phyloP scores from a whole-genome alignment of 1,140 invertebrate genomes.

The Heliconius melpomene region DNA sequence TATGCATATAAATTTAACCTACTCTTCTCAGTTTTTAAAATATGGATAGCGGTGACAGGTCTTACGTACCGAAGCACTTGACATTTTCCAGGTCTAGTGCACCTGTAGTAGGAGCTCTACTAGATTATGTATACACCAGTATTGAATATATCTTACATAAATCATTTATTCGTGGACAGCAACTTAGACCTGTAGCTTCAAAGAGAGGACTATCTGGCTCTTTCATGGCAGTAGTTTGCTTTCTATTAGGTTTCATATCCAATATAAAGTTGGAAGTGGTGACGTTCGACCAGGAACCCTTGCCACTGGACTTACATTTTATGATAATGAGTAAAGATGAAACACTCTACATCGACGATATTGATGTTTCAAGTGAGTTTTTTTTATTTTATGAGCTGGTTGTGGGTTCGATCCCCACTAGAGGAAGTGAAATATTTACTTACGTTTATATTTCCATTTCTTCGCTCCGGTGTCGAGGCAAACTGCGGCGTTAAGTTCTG shows the following conservation, averaged over 20 bases:
- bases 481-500: too few relatives aligned
- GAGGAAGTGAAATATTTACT: too few relatives aligned
- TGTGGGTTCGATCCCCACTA: too few relatives aligned
- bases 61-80: conserved; percentile 47
- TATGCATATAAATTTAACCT: not conserved
- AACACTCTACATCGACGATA: conserved; percentile 68
- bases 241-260: conserved; percentile 56
- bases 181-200: conserved; percentile 46
- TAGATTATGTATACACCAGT: conserved; percentile 66
- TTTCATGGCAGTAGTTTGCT: conserved; percentile 57
- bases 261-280: conserved; percentile 73
- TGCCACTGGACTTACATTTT: conserved; percentile 64
- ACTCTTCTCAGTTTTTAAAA: not conserved
- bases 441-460: too few relatives aligned
- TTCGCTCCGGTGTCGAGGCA: too few relatives aligned
- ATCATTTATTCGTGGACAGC: conserved; percentile 53
- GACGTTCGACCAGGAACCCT: conserved; percentile 54
- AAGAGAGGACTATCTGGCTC: conserved; percentile 53
- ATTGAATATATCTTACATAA: conserved; percentile 53
- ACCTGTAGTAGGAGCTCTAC: conserved; percentile 60
- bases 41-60: conserved; percentile 39
- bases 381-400: not conserved
- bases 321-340: conserved; percentile 69
- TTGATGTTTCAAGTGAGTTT: conserved; percentile 65
- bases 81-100: conserved; percentile 59